Percentiles rank a stretch among this genome's conserved stretches.
phyloP scores from a whole-genome alignment of 2,888 invertebrate genomes.

The Meta bourneti region DNA sequence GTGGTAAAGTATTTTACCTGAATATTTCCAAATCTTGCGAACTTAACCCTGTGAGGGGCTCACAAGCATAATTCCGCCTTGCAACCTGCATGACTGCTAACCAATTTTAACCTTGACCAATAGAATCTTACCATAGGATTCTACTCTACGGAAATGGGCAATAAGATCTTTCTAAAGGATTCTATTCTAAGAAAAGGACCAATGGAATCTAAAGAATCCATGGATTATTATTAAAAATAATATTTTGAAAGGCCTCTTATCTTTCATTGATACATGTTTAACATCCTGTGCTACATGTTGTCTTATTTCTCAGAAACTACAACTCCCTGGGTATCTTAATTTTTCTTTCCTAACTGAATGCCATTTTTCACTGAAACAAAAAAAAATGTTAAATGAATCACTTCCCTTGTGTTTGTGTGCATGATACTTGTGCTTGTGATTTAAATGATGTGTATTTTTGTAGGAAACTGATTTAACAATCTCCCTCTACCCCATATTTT shows the following conservation, averaged over 20 bases:
- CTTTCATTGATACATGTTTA: background rate
- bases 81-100: too few relatives aligned
- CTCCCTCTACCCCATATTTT: background rate
- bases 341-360: background rate
- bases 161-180: too few relatives aligned
- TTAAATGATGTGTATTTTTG: background rate
- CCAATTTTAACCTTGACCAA: too few relatives aligned
- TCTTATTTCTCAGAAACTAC: background rate
- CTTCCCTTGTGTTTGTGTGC: slow-evolving; percentile 14
- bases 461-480: background rate
- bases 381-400: background rate
- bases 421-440: slow-evolving; percentile 8
- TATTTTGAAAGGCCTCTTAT: background rate
- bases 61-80: too few relatives aligned
- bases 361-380: background rate
- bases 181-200: too few relatives aligned
- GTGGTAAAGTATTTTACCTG: too few relatives aligned
- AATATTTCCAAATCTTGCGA: too few relatives aligned
- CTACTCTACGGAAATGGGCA: too few relatives aligned
- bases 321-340: background rate
- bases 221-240: background rate
- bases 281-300: background rate
- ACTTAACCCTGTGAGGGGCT: too few relatives aligned
- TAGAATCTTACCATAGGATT: too few relatives aligned
- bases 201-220: too few relatives aligned